These are phyloP conservation scores for Mylabris phalerata DNA, from an alignment of 1,140 invertebrate genomes.

Conservation along the genomic window DNA sequence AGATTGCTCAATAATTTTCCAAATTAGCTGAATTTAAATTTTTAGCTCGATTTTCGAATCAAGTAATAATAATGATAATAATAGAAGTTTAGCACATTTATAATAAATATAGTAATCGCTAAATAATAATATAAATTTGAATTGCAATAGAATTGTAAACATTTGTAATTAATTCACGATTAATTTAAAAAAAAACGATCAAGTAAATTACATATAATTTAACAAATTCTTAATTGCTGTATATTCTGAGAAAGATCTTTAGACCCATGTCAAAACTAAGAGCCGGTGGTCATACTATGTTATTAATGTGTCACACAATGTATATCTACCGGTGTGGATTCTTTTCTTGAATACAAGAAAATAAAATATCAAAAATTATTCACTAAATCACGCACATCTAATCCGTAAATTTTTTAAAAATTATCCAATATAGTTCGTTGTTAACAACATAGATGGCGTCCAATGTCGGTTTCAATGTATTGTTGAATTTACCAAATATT, in stretches of 20 bases:
- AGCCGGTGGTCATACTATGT: slow-evolving; percentile 28
- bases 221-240: slow-evolving; percentile 32
- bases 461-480: too few relatives aligned
- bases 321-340: neutral
- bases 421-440: too few relatives aligned
- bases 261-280: slow-evolving; percentile 31
- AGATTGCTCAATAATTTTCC: too few relatives aligned
- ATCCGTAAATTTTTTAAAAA: too few relatives aligned
- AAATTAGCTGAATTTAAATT: too few relatives aligned
- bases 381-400: too few relatives aligned
- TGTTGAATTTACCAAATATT: too few relatives aligned
- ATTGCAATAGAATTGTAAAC: slow-evolving; percentile 11
- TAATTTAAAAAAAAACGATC: slow-evolving; percentile 21
- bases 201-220: slow-evolving; percentile 34
- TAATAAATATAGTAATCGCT: slow-evolving; percentile 7
- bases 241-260: slow-evolving; percentile 29
- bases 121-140: slow-evolving; percentile 7
- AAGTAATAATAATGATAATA: too few relatives aligned
- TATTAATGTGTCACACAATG: slow-evolving; percentile 30
- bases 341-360: too few relatives aligned
- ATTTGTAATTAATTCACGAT: slow-evolving; percentile 30
- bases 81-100: slow-evolving; percentile 2
- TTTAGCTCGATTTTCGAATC: too few relatives aligned
- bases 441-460: too few relatives aligned
- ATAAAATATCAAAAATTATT: too few relatives aligned